Evolutionary conservation across 1,140 invertebrate species (phyloP).

Genomic region (Drosophila ercepeae): DNA sequence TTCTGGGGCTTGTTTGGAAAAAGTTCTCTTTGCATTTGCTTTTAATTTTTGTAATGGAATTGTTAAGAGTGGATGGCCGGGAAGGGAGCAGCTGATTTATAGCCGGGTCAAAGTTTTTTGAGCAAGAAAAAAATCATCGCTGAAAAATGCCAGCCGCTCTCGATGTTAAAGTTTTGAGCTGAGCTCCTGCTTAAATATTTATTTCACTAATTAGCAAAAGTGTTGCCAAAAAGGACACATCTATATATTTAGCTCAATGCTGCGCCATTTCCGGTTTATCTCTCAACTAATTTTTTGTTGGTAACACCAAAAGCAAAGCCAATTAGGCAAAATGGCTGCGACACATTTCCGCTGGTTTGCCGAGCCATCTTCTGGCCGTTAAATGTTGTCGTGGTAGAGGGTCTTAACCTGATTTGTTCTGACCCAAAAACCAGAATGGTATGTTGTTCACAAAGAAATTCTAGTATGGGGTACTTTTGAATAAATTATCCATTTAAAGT

Average conservation of each 20-base stretch:
- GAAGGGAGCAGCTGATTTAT: constrained; percentile 56
- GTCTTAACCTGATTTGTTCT: constrained; percentile 19
- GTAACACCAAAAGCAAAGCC: constrained; percentile 53
- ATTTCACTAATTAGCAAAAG: constrained; percentile 73
- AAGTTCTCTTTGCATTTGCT: constrained; percentile 63
- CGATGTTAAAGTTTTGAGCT: constrained; percentile 55
- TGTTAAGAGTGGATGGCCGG: constrained; percentile 42
- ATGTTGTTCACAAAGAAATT: not conserved
- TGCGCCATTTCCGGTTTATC: constrained; percentile 80
- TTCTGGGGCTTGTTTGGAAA: constrained; percentile 14
- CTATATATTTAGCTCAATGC: constrained; percentile 55
- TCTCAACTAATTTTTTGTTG: constrained; percentile 30
- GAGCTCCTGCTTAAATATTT: constrained; percentile 65
- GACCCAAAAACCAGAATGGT: not conserved
- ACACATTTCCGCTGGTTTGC: constrained; percentile 78
- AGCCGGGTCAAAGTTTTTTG: constrained; percentile 49
- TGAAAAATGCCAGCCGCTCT: constrained; percentile 34
- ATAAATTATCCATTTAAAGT: not conserved
- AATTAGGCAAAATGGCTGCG: constrained; percentile 81
- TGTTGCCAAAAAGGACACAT: constrained; percentile 54
- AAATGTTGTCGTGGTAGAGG: constrained; percentile 13
- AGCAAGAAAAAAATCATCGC: constrained; percentile 21
- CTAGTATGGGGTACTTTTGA: not conserved
- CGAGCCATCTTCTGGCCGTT: constrained; percentile 22
- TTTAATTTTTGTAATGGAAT: constrained; percentile 78